Evolutionary conservation across 2,797 vertebrate genomes (phyloP).

Genomic region (Lophius americanus): DNA sequence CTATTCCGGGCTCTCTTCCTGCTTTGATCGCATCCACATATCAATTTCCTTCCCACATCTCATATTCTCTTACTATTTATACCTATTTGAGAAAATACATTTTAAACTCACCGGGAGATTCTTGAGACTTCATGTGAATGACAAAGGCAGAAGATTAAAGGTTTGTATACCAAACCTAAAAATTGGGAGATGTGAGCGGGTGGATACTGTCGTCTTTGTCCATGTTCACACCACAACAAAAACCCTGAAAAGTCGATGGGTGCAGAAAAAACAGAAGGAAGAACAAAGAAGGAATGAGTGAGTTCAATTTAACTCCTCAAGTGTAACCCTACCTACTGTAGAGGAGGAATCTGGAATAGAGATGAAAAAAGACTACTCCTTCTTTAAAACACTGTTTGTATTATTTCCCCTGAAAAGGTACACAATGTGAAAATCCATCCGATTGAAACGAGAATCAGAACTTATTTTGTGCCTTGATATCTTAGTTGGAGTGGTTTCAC

Average conservation of each 20-base stretch:
- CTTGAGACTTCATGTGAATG: background rate
- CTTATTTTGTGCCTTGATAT: background rate
- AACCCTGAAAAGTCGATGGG: background rate
- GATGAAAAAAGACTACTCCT: background rate
- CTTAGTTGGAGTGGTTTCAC: conserved; percentile 2
- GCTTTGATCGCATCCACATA: too few species aligned
- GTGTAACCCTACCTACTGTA: background rate
- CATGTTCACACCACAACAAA: conserved; percentile 31
- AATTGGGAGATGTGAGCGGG: conserved; percentile 5
- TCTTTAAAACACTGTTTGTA: too few species aligned
- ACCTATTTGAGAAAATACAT: background rate
- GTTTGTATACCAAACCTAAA: background rate
- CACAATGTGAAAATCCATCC: too few species aligned
- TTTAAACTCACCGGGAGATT: background rate
- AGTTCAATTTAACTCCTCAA: background rate
- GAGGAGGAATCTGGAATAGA: background rate
- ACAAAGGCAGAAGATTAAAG: too few species aligned
- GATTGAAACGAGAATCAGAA: too few species aligned
- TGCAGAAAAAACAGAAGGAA: background rate
- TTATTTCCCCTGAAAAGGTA: too few species aligned
- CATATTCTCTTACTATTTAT: background rate
- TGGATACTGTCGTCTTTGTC: conserved; percentile 27
- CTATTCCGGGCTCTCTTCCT: too few species aligned
- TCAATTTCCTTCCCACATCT: background rate
- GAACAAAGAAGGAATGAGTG: conserved; percentile 3